A percentile compares a stretch with the other conserved stretches of the same genome.
Evolutionary conservation across 2,113 vertebrate genomes (phyloP).

Genomic region (Oceanodroma tethys): DNA sequence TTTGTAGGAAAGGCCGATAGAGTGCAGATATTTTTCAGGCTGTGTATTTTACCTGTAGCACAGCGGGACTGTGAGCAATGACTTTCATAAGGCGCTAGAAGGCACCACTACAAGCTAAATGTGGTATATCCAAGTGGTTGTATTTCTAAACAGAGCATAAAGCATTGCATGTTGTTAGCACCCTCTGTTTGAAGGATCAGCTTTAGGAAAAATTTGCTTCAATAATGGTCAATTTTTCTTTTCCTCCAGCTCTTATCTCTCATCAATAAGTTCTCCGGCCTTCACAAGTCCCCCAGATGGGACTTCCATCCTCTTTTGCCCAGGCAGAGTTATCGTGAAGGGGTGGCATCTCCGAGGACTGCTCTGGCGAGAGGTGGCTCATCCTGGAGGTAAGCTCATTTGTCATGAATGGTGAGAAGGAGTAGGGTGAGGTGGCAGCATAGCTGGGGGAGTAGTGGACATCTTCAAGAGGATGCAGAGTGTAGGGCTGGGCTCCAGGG

Average conservation of each 20-base stretch:
- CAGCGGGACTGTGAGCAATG: not conserved
- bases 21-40: not conserved
- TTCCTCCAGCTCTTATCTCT: not conserved
- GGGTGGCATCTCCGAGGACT: constrained; percentile 52
- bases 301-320: constrained; percentile 81
- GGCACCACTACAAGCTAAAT: not conserved
- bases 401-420: constrained; percentile 78
- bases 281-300: constrained; percentile 84
- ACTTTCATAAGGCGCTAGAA: not conserved
- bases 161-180: not conserved
- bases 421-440: constrained; percentile 69
- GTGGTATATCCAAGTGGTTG: not conserved
- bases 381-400: constrained; percentile 79
- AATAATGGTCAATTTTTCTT: rapidly evolving
- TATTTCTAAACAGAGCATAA: not conserved
- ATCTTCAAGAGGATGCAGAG: constrained; percentile 85
- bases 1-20: not conserved
- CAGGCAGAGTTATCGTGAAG: constrained; percentile 74
- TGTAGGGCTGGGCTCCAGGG: constrained; percentile 76
- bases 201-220: not conserved
- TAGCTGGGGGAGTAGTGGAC: constrained; percentile 79
- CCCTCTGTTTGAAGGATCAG: not conserved
- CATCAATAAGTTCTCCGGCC: constrained; percentile 82
- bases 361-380: constrained; percentile 69
- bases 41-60: not conserved